Evolutionary conservation across 2,888 invertebrate species (phyloP), one percentile per base, ranked within the genome.

Genomic region (Limnephilus auricula): DNA sequence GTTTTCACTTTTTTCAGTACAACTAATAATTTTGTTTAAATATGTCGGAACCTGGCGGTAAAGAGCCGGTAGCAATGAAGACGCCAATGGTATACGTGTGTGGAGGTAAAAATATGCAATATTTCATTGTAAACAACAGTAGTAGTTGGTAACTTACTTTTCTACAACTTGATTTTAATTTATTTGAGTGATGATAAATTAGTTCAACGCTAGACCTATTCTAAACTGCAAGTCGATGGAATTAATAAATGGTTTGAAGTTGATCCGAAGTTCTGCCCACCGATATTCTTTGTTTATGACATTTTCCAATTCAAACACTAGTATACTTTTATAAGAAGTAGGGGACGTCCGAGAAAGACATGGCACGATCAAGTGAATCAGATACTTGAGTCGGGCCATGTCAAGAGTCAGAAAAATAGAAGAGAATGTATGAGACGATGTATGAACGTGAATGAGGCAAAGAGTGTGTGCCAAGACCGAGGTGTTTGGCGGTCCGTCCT

Each of bases 11-110:
- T n/a, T n/a, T n/a, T 9, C 65, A 65, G 9, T n/a, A 65, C 25
- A 65, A 65, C 25, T 65, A 65, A 65, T 18, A 65, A 25, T 65
- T 65, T 65, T 65, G 25, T 25, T 25, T 65, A 65, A 65, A 65
- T 25, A 97, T 97, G 97, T 97, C 97, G 79, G 97, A 97, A 93
- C 95, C 96, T 3, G 96, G 96, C 93, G 96, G 96, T 92, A 98
- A 98, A 94, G 97, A 97, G 82, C 96, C 96, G 91, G 96, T 97
- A 4, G 96, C 97, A 2, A 96, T 97, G 0, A 98, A 98, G 95
- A 97, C 97, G 85, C 98, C 98, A 0, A 99, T 99, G 98, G 98
- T 99, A 31, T 99, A 99, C 94, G 98, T 99, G 94, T 99, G 99
- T 95, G 99, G 99, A 94, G 99, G 98, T 98, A 96, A 15, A 78